Percentiles rank a stretch among this genome's conserved stretches.
Evolutionary conservation across 2,888 invertebrate species (phyloP).

Genomic region (Shargacucullia verbasci): DNA sequence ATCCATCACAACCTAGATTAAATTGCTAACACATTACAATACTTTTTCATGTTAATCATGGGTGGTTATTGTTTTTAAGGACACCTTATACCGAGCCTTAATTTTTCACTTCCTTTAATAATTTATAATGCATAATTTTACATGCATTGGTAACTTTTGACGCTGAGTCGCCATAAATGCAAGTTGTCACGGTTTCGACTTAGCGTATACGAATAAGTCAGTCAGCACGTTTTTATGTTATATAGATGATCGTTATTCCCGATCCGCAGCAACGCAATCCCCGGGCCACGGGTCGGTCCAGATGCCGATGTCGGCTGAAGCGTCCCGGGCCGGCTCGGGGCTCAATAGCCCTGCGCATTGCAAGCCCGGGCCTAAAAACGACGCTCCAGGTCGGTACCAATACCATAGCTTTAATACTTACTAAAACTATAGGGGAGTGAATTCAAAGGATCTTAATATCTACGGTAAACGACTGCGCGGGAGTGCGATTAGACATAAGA

Average conservation of each 20-base stretch:
- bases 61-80: too few species aligned
- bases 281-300: conserved; percentile 81
- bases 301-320: conserved; percentile 87
- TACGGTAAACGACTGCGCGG: not conserved
- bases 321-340: conserved; percentile 82
- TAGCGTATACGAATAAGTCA: too few species aligned
- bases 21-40: too few species aligned
- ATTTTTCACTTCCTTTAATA: too few species aligned
- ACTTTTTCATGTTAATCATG: too few species aligned
- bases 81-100: too few species aligned
- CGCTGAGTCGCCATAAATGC: too few species aligned
- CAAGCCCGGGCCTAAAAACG: conserved; percentile 80
- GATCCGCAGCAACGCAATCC: conserved; percentile 77
- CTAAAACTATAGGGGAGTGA: conserved; percentile 25
- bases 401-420: not conserved
- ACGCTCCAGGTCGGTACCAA: conserved; percentile 82
- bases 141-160: too few species aligned
- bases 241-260: conserved; percentile 44
- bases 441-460: conserved; percentile 47
- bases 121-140: too few species aligned
- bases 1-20: too few species aligned
- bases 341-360: conserved; percentile 85
- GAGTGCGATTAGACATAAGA: not conserved
- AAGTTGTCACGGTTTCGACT: too few species aligned
- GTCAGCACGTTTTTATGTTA: conserved; percentile 7